Evolutionary conservation across 1,140 invertebrate genomes (phyloP), one percentile per base, ranked within the genome.

Genomic region (Danaus melanippus): DNA sequence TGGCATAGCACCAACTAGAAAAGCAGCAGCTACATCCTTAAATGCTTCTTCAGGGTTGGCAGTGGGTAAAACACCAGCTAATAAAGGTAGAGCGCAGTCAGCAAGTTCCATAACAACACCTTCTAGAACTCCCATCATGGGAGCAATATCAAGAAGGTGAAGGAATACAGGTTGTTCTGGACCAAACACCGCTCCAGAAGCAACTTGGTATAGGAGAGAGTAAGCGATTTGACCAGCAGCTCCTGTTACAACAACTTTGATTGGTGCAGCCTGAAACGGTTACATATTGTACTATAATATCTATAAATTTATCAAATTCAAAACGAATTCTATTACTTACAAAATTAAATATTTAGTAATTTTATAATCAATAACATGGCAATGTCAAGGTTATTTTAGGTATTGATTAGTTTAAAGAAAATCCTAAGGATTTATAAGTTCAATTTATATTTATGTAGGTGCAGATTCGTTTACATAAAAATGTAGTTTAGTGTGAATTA

Each of bases 221-320:
- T 99, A 99, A 43, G 96, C 98, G 71, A 99, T 99, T 88, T 99
- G 98, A 11, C 98, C 97, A 51, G 97, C 97, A 71, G 98, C 98
- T 61, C 98, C 98, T 57, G 98, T 99, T 9, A 99, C 93, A 47
- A 99, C 93, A 62, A 99, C 97, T 88, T 92, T 92, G 70, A 98
- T 93, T 79, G 95, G 93, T 88, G 93, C 92, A 66, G 90, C 84
- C 93, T 94, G 77, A 59, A 86, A 85, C 55, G 21, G 21, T 32
- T 32, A 32, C 4, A 32, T 32, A 32, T 32, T 32, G 6, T 7
- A 32, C 17, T 32, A 32, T 32, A 32, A 32, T 7, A 32, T 7
- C 2, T 5, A 32, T 32, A 32, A 32, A 3, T 32, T 32, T 8
- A 32, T 32, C 21, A 32, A 32, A 8, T 21, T 21, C 17, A 21